A percentile compares a stretch with the other conserved stretches of the same genome.
These are phyloP conservation scores for Pachyrhynchus sulphureomaculatus DNA, from an alignment of 1,140 invertebrate species.

Conservation along the genomic window DNA sequence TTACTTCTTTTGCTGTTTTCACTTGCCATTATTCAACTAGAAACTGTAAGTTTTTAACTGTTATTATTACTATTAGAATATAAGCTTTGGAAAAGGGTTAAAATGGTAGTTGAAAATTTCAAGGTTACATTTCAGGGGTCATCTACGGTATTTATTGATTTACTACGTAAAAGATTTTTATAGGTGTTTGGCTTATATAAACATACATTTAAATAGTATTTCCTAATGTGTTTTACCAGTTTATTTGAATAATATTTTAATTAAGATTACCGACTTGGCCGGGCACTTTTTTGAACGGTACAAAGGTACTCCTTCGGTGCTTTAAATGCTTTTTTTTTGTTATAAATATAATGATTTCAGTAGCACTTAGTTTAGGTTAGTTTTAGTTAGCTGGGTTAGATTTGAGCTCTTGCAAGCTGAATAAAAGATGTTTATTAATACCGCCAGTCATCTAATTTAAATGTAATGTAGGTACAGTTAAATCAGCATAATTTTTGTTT, in stretches of 20 bases:
- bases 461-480: no score
- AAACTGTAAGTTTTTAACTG: neutral
- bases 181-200: neutral
- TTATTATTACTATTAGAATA: neutral
- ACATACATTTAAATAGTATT: neutral
- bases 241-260: no score
- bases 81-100: neutral
- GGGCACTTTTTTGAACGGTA: neutral
- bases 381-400: no score
- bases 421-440: no score
- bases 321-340: no score
- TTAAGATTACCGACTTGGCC: no score
- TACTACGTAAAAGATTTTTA: constrained; percentile 28
- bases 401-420: no score
- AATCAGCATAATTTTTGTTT: no score
- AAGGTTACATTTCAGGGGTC: constrained; percentile 32
- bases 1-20: neutral
- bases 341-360: no score
- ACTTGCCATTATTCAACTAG: neutral
- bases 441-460: no score
- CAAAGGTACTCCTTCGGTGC: neutral
- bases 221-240: no score
- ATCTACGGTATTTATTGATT: constrained; percentile 29
- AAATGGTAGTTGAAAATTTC: constrained; percentile 15
- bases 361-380: no score